Evolutionary conservation across 2,888 invertebrate species (phyloP).

Genomic region (Nipponacmea schrenckii): DNA sequence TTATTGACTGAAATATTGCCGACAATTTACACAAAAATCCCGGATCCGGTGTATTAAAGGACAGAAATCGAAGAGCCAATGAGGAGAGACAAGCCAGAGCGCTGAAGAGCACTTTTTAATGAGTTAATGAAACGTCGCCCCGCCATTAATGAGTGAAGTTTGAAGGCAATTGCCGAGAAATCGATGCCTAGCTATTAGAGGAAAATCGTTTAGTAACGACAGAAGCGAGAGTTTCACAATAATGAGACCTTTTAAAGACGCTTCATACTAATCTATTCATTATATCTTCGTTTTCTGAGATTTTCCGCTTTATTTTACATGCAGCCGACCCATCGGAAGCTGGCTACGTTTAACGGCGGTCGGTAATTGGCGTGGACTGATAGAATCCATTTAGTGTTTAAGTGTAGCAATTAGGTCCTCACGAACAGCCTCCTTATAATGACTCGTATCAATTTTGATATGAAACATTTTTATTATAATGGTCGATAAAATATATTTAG

Average conservation of each 20-base stretch:
- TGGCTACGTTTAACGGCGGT: slow-evolving; percentile 19
- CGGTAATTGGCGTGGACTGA: slow-evolving; percentile 23
- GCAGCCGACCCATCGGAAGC: slow-evolving; percentile 27
- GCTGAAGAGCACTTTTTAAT: neutral
- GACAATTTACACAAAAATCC: slow-evolving; percentile 3
- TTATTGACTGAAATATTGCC: slow-evolving; percentile 2
- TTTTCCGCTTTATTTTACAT: slow-evolving; percentile 30
- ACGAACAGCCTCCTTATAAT: neutral
- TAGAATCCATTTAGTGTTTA: slow-evolving; percentile 28
- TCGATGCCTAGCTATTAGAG: neutral
- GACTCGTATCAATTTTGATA: neutral
- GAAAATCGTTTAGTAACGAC: neutral
- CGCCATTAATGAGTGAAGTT: slow-evolving; percentile 14
- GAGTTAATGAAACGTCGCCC: slow-evolving; percentile 21
- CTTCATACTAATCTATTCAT: slow-evolving; percentile 29
- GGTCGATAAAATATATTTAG: neutral
- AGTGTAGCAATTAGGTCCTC: neutral
- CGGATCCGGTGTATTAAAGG: slow-evolving; percentile 1
- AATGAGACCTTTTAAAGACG: slow-evolving; percentile 18
- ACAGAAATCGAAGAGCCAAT: neutral
- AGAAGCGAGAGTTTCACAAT: neutral
- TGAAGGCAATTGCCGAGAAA: slow-evolving; percentile 11
- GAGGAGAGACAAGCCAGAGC: too few relatives aligned
- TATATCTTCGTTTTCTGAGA: slow-evolving; percentile 30
- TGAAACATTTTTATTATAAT: slow-evolving; percentile 2